A percentile compares a stretch with the other conserved stretches of the same genome.
Conservation (phyloP, 1,140 invertebrate genomes). For the Metaphire vulgaris region DNA sequence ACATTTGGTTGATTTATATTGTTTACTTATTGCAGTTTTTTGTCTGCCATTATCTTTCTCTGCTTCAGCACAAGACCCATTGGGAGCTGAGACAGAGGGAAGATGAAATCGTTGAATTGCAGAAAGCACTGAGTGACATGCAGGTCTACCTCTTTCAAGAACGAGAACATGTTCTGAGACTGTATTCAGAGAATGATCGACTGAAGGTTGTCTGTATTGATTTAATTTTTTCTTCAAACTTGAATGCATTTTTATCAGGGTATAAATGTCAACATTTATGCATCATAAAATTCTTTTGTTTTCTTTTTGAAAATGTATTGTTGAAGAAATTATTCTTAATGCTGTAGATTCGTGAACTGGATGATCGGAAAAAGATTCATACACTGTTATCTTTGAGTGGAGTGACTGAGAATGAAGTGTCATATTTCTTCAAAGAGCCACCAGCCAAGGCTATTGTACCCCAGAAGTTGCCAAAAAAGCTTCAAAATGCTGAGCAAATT, state of each 20-base stretch:
- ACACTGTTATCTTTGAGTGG: slow-evolving; percentile 42
- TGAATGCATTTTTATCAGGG: not conserved
- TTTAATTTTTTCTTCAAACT: too few relatives aligned
- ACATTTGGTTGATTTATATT: too few relatives aligned
- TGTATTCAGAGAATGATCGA: slow-evolving; percentile 53
- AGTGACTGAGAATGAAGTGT: slow-evolving; percentile 47
- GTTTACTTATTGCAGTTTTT: too few relatives aligned
- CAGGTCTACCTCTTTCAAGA: slow-evolving; percentile 52
- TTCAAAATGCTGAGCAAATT: slow-evolving; percentile 11
- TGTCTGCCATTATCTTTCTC: too few relatives aligned
- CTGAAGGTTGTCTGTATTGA: slow-evolving; percentile 42
- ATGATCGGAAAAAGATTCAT: slow-evolving; percentile 52
- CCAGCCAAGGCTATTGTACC: slow-evolving; percentile 48
- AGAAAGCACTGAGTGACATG: slow-evolving; percentile 54
- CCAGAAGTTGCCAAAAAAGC: slow-evolving; percentile 41
- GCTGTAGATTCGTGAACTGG: slow-evolving; percentile 47
- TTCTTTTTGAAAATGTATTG: not conserved
- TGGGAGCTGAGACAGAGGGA: slow-evolving; percentile 39
- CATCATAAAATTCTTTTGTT: too few relatives aligned
- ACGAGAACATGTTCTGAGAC: slow-evolving; percentile 49
- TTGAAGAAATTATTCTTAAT: not conserved
- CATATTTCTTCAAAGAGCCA: slow-evolving; percentile 53
- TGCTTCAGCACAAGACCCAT: slow-evolving; percentile 47
- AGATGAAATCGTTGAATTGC: slow-evolving; percentile 49
- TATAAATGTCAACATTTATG: too few relatives aligned